Evolutionary conservation across 2,797 vertebrate species (phyloP), one percentile per base, ranked within the genome.

Genomic region (Brotula barbata): DNA sequence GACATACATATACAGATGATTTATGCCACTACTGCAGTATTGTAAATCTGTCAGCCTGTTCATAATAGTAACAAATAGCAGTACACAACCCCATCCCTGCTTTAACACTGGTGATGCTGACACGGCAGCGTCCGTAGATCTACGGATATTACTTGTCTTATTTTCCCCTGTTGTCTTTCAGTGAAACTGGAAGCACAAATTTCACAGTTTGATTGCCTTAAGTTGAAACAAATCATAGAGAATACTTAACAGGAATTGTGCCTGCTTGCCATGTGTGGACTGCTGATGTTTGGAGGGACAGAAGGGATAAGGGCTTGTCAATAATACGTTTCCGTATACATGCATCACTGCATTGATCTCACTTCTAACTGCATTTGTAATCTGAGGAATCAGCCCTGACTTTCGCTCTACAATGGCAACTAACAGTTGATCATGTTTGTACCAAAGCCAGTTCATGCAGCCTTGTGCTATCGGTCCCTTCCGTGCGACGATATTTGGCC

Each of bases 391-490:
- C 44, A 7, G 67, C 76, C 58, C 69, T 21, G 56, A 75, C 58
- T 74, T n/a, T 59, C 40, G 65, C 73, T 81, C 75, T 73, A 70
- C 70, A 68, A 71, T 67, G 75, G 82, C 83, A 70, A 64, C 73
- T 71, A 77, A 85, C 87, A 88, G 88, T 89, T 89, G 88, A 89
- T 91, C 88, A 85, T 14, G 84, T 91, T 88, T 71, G 85, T 90
- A 90, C 87, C 85, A 90, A 87, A 85, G 83, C 83, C 80, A 87
- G 85, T 85, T 86, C 71, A 67, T 58, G 41, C 85, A 76, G 83
- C 81, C 81, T 67, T 66, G 73, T 65, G 75, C 82, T 80, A 68
- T 68, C 53, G 66, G 80, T 85, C 74, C 55, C 72, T 85, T 56
- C 81, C 75, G 78, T 83, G 75, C 73, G 68, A 68, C 58, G 72